Percentiles rank a stretch among this genome's conserved stretches.
Evolutionary conservation across 2,113 vertebrate species (phyloP).

Genomic region (Geococcyx californianus): DNA sequence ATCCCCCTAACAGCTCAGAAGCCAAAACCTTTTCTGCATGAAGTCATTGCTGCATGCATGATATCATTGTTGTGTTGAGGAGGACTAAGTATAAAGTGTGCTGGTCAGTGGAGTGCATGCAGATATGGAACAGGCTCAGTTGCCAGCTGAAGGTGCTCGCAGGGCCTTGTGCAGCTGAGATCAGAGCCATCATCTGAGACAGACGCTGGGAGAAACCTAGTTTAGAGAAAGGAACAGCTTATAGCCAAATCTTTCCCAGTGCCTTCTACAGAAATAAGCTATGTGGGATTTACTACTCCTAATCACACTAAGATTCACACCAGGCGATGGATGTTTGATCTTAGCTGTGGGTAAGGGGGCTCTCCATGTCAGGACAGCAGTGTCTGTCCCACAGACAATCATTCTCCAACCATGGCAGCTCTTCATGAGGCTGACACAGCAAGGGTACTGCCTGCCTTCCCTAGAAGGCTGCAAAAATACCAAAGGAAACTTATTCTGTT

Average conservation of each 20-base stretch:
- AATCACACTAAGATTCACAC: background rate
- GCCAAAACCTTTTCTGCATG: background rate
- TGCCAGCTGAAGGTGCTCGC: background rate
- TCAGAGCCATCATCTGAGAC: background rate
- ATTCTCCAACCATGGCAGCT: background rate
- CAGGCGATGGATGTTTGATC: accelerated
- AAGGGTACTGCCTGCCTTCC: background rate
- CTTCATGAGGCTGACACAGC: background rate
- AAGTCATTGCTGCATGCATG: background rate
- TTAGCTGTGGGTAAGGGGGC: background rate
- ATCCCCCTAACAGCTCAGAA: background rate
- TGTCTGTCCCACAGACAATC: background rate
- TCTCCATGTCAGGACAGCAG: background rate
- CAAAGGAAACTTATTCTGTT: background rate
- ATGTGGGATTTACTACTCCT: background rate
- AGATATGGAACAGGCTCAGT: background rate
- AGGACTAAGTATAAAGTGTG: background rate
- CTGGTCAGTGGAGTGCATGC: background rate
- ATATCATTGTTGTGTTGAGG: background rate
- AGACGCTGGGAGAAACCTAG: background rate
- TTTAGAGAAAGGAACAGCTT: background rate
- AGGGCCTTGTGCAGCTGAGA: background rate
- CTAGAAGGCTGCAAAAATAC: background rate
- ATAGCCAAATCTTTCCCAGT: background rate
- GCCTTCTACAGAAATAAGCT: background rate